Conservation (phyloP, 1,140 invertebrate species). For the Leptinotarsa lineolata region DNA sequence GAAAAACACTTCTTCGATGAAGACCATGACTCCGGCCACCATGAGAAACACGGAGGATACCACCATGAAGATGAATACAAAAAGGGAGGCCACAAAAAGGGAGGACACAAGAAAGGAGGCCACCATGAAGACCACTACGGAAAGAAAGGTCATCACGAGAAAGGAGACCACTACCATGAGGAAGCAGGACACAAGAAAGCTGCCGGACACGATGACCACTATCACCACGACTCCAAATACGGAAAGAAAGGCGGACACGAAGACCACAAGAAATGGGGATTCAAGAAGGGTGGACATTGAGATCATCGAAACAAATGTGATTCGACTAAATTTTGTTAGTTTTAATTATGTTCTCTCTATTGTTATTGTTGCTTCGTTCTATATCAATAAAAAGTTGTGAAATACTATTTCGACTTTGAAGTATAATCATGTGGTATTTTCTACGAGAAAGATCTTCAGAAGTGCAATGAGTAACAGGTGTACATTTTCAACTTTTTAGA, state of each 20-base stretch:
- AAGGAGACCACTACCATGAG: constrained; percentile 65
- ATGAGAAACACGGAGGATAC: constrained; percentile 65
- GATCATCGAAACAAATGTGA: constrained; percentile 26
- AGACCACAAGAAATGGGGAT: constrained; percentile 70
- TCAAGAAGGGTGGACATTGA: constrained; percentile 50
- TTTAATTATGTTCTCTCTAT: constrained; percentile 32
- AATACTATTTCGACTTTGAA: background rate
- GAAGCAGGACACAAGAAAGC: constrained; percentile 70
- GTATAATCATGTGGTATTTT: too few relatives aligned
- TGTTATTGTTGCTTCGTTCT: constrained; percentile 40
- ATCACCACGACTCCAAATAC: constrained; percentile 67
- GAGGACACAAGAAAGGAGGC: constrained; percentile 66
- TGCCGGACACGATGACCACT: constrained; percentile 68
- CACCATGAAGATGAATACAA: constrained; percentile 65
- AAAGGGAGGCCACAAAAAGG: constrained; percentile 66
- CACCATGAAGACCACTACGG: constrained; percentile 66
- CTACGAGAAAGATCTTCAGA: too few relatives aligned
- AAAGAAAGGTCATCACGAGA: constrained; percentile 66
- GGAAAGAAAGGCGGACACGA: constrained; percentile 71
- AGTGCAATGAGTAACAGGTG: too few relatives aligned
- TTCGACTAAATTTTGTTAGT: constrained; percentile 30
- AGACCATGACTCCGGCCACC: constrained; percentile 66
- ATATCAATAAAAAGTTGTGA: constrained; percentile 17
- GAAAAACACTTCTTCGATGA: constrained; percentile 72
- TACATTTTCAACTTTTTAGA: too few relatives aligned